Evolutionary conservation across 2,113 vertebrate genomes (phyloP), one percentile per base, ranked within the genome.

Genomic region (Vidua chalybeata): DNA sequence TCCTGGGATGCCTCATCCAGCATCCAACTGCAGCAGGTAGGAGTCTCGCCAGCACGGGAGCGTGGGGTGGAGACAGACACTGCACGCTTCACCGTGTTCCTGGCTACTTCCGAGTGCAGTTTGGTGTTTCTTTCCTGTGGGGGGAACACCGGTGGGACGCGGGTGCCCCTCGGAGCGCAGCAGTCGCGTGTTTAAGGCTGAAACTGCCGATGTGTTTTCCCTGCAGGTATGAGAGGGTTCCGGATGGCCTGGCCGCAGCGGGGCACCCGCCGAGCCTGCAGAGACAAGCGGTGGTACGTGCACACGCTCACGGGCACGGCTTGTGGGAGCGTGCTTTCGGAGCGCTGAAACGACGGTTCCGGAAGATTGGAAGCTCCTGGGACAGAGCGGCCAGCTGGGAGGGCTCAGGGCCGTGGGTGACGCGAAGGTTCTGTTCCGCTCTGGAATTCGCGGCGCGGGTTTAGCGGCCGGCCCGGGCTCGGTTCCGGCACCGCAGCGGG

Each of bases 211-310:
- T 31, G 2, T 94, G 45, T 72, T 67, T 67, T 75, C 22, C 9
- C 73, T 41, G 62, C 95, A 98, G 98, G 59, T 98, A 97, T 2
- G 98, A 96, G 93, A 98, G 98, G 89, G 96, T 80, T 17, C 87
- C 97, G 1, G 97, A 98, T 35, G 94, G 97, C 8, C 81, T 94
- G 85, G 97, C n/a, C 4, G 86, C 97, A 10, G 95, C 97, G 1
- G 97, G 97, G 0, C 98, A 97, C 84, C 87, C 95, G 0, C 85
- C 98, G 7, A 98, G 87, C 96, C 98, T 99, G 68, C 99, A 99
- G 90, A 98, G 98, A 94, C 98, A 99, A 81, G 98, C 91, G 4
- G 94, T 98, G 98, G 99, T 99, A 97, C 0, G 87, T 90, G 68
- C 37, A 7, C 39, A 11, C 54, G 1, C 43, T 27, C 45, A 20